These are phyloP conservation scores for Sipha flava DNA, from an alignment of 1,140 invertebrate genomes.

Conservation along the genomic window DNA sequence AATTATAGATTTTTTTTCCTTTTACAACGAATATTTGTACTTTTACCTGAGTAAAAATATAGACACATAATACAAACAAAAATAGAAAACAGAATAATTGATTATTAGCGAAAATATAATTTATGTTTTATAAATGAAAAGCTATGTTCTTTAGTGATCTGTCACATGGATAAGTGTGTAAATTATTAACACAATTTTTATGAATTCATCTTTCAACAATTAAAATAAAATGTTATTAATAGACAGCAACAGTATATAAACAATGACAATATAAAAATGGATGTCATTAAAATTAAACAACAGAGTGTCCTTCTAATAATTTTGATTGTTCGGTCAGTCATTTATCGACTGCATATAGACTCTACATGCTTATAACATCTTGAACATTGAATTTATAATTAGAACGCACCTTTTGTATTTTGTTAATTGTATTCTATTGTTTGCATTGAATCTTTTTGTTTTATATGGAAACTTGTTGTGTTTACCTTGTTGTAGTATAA, in stretches of 20 bases:
- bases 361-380: not conserved
- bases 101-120: not conserved
- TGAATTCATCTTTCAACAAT: not conserved
- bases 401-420: not conserved
- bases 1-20: too few species aligned
- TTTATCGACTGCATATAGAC: not conserved
- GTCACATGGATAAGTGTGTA: not conserved
- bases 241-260: not conserved
- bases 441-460: not conserved
- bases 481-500: not conserved
- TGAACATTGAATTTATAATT: not conserved
- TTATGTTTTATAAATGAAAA: not conserved
- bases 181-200: not conserved
- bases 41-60: too few species aligned
- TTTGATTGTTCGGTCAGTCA: not conserved
- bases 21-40: too few species aligned
- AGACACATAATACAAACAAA: too few species aligned
- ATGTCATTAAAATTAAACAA: not conserved
- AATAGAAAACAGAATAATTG: too few species aligned
- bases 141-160: too few species aligned
- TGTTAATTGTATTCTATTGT: not conserved
- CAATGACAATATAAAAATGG: not conserved
- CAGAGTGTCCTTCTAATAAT: not conserved
- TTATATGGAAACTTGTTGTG: not conserved
- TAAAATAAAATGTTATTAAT: not conserved